Evolutionary conservation across 1,140 invertebrate genomes (phyloP).

Genomic region (Zelostemma sp.): DNA sequence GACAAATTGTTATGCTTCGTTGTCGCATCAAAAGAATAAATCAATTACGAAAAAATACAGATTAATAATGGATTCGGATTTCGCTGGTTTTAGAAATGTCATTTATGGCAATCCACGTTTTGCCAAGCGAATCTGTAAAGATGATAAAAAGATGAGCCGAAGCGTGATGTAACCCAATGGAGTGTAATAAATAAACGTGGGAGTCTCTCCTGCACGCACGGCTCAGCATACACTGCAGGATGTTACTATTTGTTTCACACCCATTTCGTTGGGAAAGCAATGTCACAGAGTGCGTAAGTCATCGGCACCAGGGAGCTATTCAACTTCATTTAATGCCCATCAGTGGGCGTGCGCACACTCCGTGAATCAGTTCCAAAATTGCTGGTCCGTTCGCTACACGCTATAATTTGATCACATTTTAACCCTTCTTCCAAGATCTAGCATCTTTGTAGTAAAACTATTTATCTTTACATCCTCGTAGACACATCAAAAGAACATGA

Average conservation of each 20-base stretch:
- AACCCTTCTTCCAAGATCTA: not conserved
- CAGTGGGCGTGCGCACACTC: conserved; percentile 31
- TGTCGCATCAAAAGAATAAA: too few relatives aligned
- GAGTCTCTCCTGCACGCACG: conserved; percentile 31
- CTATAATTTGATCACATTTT: not conserved
- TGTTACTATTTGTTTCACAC: conserved; percentile 43
- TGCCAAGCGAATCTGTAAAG: conserved; percentile 16
- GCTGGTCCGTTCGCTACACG: not conserved
- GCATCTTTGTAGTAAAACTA: conserved; percentile 19
- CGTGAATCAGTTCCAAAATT: conserved; percentile 35
- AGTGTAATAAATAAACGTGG: conserved; percentile 40
- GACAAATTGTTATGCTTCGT: too few relatives aligned
- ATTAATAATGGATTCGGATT: too few relatives aligned
- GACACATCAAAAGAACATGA: too few relatives aligned
- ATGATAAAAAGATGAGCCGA: conserved; percentile 20
- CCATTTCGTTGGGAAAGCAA: conserved; percentile 36
- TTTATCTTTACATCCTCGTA: conserved; percentile 68
- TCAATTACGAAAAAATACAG: too few relatives aligned
- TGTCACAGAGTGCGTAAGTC: conserved; percentile 38
- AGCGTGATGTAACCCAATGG: conserved; percentile 20
- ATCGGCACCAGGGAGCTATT: conserved; percentile 47
- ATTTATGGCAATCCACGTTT: too few relatives aligned
- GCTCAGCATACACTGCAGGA: conserved; percentile 27
- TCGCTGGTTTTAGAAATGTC: too few relatives aligned
- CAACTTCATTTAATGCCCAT: conserved; percentile 44